A percentile compares a stretch with the other conserved stretches of the same genome.
Evolutionary conservation across 1,140 invertebrate genomes (phyloP).

Genomic region (Drosophila setifemur): DNA sequence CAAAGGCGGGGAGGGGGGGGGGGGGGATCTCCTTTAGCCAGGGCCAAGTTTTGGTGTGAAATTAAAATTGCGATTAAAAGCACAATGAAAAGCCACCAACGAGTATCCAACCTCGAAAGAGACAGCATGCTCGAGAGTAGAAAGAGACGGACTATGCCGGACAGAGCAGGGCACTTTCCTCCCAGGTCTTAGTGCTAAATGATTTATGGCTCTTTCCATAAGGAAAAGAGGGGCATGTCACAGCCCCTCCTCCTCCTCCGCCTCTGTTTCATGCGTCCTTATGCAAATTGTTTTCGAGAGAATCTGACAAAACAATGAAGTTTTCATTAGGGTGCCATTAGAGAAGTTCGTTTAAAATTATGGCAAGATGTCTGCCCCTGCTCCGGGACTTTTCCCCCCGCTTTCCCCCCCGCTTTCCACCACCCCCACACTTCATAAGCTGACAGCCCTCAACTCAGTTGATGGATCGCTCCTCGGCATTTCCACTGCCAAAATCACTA

Average conservation of each 20-base stretch:
- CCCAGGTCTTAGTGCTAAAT: constrained; percentile 46
- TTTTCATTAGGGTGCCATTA: constrained; percentile 43
- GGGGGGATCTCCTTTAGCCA: too few species aligned
- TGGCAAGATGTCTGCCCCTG: background rate
- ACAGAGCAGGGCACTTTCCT: background rate
- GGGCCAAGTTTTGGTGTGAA: constrained; percentile 69
- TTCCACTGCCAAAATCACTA: too few species aligned
- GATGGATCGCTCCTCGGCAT: too few species aligned
- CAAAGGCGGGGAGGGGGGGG: background rate
- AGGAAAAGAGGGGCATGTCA: too few species aligned
- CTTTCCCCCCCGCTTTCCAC: too few species aligned
- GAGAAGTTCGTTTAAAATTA: constrained; percentile 26
- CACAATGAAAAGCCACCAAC: constrained; percentile 46
- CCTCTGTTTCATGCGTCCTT: constrained; percentile 8
- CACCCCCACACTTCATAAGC: too few species aligned
- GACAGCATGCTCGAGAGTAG: background rate
- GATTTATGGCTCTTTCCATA: constrained; percentile 42
- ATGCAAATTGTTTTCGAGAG: constrained; percentile 48
- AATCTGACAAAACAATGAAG: constrained; percentile 48
- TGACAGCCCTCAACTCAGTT: too few species aligned
- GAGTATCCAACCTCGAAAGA: too few species aligned
- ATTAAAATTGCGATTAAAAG: constrained; percentile 74
- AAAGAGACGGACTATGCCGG: background rate
- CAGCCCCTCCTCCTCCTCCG: background rate
- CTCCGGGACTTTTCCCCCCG: too few species aligned